Conservation (phyloP, 2,113 vertebrate genomes). For the Myrmecobius fasciatus region DNA sequence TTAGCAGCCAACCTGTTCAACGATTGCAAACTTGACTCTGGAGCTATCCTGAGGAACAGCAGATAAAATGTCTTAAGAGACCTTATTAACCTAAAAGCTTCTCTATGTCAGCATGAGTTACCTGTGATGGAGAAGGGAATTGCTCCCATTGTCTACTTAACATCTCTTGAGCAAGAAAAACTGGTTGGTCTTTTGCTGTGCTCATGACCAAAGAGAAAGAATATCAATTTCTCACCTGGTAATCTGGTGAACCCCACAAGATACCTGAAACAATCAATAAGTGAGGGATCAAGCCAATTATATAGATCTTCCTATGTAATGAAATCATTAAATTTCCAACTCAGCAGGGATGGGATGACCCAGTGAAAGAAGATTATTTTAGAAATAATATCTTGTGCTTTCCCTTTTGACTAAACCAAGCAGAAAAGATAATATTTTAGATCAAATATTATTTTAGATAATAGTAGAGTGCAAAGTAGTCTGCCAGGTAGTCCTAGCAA, state of each 20-base stretch:
- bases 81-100: neutral
- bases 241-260: neutral
- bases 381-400: neutral
- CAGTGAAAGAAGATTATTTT: neutral
- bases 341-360: neutral
- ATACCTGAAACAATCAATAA: neutral
- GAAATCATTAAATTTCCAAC: neutral
- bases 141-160: neutral
- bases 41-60: neutral
- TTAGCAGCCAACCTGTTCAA: neutral
- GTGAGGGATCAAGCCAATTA: neutral
- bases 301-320: neutral
- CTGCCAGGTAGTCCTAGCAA: neutral
- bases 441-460: constrained; percentile 1
- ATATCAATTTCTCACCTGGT: neutral
- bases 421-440: neutral
- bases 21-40: neutral
- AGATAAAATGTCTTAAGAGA: neutral
- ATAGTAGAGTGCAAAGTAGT: neutral
- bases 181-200: neutral
- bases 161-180: neutral
- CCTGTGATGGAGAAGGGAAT: neutral
- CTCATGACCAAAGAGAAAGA: neutral
- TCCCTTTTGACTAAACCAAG: neutral
- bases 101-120: neutral